Evolutionary conservation across 2,113 vertebrate species (phyloP).

Genomic region (Pithys albifrons): DNA sequence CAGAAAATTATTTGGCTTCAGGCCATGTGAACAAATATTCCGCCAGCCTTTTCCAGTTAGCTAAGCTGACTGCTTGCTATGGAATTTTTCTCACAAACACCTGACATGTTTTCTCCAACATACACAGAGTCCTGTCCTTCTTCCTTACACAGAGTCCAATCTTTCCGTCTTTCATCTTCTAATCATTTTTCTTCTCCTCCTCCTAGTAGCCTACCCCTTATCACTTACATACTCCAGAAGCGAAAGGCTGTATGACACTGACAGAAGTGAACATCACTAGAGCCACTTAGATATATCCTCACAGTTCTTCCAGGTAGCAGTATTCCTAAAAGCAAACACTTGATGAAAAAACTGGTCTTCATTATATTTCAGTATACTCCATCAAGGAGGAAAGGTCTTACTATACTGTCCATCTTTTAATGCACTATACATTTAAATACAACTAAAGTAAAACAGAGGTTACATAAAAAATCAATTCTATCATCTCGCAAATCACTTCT

Average conservation of each 20-base stretch:
- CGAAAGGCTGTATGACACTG: not conserved
- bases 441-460: not conserved
- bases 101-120: not conserved
- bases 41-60: not conserved
- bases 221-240: not conserved
- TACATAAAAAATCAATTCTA: not conserved
- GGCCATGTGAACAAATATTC: not conserved
- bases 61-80: not conserved
- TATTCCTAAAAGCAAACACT: not conserved
- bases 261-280: not conserved
- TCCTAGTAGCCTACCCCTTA: not conserved
- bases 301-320: not conserved
- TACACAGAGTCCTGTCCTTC: not conserved
- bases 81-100: not conserved
- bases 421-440: not conserved
- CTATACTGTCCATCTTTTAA: not conserved
- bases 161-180: not conserved
- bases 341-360: not conserved
- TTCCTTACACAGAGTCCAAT: not conserved
- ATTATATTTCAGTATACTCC: not conserved
- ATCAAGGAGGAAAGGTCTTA: not conserved
- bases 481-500: not conserved
- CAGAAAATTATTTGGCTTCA: constrained; percentile 1
- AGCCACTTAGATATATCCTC: not conserved
- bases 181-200: not conserved